Base-by-base conservation (phyloP, 2,113 vertebrate genomes). In the Hippocampus comes region DNA sequence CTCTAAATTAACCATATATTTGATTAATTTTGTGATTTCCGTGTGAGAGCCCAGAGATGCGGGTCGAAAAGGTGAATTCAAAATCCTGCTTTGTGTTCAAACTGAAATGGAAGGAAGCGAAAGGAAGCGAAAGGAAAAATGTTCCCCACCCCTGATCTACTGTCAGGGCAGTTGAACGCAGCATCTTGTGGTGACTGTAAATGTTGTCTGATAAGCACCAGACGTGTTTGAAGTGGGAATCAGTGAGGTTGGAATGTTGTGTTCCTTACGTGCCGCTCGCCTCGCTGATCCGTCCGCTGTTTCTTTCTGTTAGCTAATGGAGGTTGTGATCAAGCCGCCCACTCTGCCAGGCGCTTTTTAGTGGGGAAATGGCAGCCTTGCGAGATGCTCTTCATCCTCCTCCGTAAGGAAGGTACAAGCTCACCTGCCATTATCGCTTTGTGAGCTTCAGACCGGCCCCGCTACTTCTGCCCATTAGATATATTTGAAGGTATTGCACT, bases 321-420 rank as follows among this genome's bases (percentile, higher is more conserved):
- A 80, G 75, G 63, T 73, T 66, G 70, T 78, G 48, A 71, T 81
- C 77, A 80, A 64, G 48, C 75, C 86, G 34, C 89, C 88, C 84
- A 86, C 91, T 83, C 76, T 70, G 68, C 9, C 42, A 25, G 81
- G 78, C 74, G 77, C 82, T 85, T 71, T 64, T 78, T 87, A 82
- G 77, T 82, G 70, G 12, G 57, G 60, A 91, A 90, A 91, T 91
- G 79, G 81, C 71, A 78, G 77, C 80, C 83, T 81, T 72, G 87
- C 71, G 68, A 86, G 79, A 86, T 81, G 78, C 71, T 85, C 77
- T 76, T 72, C 76, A 42, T 61, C 56, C 51, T 75, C 64, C 51
- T 71, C 73, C 71, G 34, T 75, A 74, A 68, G 68, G 63, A 81
- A 71, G 57, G 61, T 72, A 67, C 73, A 77, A 56, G 67, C 55